phyloP scores from a whole-genome alignment of 2,888 invertebrate species.

The Agrochola lota region DNA sequence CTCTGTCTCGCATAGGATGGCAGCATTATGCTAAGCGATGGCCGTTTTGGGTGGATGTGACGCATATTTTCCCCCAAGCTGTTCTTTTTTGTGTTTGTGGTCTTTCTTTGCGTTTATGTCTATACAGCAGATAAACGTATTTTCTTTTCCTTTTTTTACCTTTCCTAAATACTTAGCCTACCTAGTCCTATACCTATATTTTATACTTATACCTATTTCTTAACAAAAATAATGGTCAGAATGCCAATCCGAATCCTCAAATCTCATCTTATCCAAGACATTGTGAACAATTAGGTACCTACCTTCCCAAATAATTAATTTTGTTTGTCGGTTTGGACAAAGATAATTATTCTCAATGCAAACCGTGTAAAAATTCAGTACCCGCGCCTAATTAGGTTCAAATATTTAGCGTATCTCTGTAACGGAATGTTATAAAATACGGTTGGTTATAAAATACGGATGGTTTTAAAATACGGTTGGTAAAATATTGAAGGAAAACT shows the following conservation, averaged over 20 bases:
- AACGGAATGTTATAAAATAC: constrained; percentile 49
- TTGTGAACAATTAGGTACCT: neutral
- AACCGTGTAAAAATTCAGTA: constrained; percentile 35
- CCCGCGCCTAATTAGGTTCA: constrained; percentile 59
- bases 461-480: constrained; percentile 46
- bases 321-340: constrained; percentile 24
- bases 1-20: no score
- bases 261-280: neutral
- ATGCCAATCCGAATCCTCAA: neutral
- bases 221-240: neutral
- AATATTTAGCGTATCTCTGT: constrained; percentile 52
- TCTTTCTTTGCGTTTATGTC: no score
- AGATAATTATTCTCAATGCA: constrained; percentile 46
- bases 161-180: no score
- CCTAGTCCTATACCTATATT: no score
- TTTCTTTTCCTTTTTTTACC: no score
- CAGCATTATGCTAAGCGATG: no score
- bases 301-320: constrained; percentile 25
- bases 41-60: no score
- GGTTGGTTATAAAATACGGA: constrained; percentile 19
- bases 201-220: no score
- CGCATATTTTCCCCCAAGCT: no score
- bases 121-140: no score
- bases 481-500: constrained; percentile 52
- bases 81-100: no score